Base-by-base conservation (phyloP, 2,888 invertebrate genomes). In the Gari tellinella region DNA sequence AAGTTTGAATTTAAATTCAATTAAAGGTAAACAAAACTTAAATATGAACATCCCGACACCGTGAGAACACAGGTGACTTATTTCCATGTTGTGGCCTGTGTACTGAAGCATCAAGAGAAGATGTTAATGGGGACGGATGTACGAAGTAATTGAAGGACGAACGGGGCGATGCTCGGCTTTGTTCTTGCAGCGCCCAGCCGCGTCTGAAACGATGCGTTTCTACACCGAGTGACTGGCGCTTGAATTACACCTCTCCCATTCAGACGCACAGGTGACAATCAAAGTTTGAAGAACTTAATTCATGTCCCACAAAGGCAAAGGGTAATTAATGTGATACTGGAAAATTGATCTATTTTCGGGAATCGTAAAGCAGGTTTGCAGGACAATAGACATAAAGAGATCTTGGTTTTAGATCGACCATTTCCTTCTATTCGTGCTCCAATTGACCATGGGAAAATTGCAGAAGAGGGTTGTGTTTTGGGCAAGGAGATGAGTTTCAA, bases 251-350 rank as follows among this genome's bases (percentile, higher is more conserved):
- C 45, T 43, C 45, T 56, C 40, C 60, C 46, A 72, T 65, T 65
- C 55, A 62, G 51, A 8, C 45, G 17, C 31, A 72, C 77, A 77
- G 77, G 77, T 77, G 77, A 77, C 58, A 69, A 66, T 62, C 51
- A 37, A 46, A 38, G 43, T 15, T 23, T 21, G 43, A 77, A 51
- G 68, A 49, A 43, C 23, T 25, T 45, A 37, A 43, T 69, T 77
- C 69, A 69, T 38, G 25, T 23, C 10, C 46, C 56, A 69, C 72
- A 72, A 77, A 65, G 49, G 65, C 26, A 55, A 58, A 51, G 57
- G 46, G 69, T 63, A 77, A 72, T 77, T 77, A 72, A 72, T 69
- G 77, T 65, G 69, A 66, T 77, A 77, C 77, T 58, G 43, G 61
- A 52, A 72, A 77, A 77, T 69, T 72, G 72, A 48, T 77, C 63